Evolutionary conservation across 2,888 invertebrate genomes (phyloP).

Genomic region (Pachymerium ferrugineum): DNA sequence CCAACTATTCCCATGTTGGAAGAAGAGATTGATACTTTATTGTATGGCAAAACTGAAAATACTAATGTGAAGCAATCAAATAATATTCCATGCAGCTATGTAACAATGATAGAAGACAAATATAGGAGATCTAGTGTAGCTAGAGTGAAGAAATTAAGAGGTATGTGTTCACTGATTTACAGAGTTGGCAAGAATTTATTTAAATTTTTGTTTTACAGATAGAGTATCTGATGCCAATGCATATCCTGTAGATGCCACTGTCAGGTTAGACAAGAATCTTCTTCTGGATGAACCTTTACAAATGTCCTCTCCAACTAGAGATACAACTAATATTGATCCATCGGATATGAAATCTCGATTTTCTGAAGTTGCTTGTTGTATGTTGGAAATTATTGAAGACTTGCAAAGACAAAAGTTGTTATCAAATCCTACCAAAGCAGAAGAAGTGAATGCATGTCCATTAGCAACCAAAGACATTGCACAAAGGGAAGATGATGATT

Average conservation of each 20-base stretch:
- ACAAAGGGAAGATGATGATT: conserved; percentile 30
- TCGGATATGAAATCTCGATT: conserved; percentile 40
- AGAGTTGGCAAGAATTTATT: neutral
- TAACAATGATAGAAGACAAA: conserved; percentile 41
- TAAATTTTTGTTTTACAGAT: neutral
- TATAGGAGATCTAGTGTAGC: conserved; percentile 38
- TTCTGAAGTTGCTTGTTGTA: conserved; percentile 44
- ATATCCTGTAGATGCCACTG: neutral
- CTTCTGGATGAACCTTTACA: neutral
- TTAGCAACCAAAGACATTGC: conserved; percentile 27
- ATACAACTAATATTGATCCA: neutral
- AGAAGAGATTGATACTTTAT: conserved; percentile 42
- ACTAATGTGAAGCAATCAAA: conserved; percentile 38
- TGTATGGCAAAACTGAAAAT: conserved; percentile 41
- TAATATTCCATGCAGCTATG: conserved; percentile 40
- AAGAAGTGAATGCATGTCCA: conserved; percentile 1
- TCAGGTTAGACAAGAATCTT: neutral
- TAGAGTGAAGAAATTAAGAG: conserved; percentile 36
- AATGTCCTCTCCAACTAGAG: neutral
- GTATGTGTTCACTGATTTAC: conserved; percentile 29
- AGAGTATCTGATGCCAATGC: neutral
- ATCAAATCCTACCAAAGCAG: neutral
- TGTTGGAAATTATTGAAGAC: conserved; percentile 45
- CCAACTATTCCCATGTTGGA: conserved; percentile 38
- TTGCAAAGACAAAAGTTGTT: conserved; percentile 41